phyloP scores from a whole-genome alignment of 2,113 vertebrate genomes.

The Triplophysa siluroides region DNA sequence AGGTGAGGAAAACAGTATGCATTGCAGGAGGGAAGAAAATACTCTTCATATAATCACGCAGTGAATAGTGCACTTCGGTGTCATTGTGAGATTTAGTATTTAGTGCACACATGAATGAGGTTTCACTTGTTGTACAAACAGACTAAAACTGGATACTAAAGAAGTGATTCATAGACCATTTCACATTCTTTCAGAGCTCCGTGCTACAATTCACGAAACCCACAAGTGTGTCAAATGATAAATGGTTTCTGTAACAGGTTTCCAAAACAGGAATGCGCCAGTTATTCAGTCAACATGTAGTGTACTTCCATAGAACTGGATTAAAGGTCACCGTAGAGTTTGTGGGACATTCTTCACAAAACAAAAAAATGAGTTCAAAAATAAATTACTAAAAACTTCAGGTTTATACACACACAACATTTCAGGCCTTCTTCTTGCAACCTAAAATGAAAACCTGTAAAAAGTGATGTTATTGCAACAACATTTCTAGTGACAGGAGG shows the following conservation, averaged over 20 bases:
- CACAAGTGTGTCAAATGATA: background rate
- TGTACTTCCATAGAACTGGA: background rate
- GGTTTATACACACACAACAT: too few species aligned
- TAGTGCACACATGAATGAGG: background rate
- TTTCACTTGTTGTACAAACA: background rate
- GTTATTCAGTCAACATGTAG: background rate
- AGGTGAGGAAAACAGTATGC: background rate
- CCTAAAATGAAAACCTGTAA: background rate
- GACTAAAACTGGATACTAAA: background rate
- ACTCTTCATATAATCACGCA: background rate
- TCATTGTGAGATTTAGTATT: background rate
- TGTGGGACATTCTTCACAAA: background rate
- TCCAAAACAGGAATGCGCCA: background rate
- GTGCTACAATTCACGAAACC: background rate
- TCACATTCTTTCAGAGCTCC: background rate
- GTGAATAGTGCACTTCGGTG: background rate
- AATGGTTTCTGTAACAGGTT: background rate
- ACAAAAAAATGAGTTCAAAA: background rate
- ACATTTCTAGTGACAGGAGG: background rate
- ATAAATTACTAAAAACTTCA: too few species aligned
- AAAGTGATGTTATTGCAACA: background rate
- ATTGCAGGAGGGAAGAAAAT: background rate
- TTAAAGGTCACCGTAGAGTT: constrained; percentile 3
- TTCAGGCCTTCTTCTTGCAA: too few species aligned
- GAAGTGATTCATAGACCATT: background rate